Base-by-base conservation (phyloP, 2,888 invertebrate species). In the Mesopsocus fuscifrons region DNA sequence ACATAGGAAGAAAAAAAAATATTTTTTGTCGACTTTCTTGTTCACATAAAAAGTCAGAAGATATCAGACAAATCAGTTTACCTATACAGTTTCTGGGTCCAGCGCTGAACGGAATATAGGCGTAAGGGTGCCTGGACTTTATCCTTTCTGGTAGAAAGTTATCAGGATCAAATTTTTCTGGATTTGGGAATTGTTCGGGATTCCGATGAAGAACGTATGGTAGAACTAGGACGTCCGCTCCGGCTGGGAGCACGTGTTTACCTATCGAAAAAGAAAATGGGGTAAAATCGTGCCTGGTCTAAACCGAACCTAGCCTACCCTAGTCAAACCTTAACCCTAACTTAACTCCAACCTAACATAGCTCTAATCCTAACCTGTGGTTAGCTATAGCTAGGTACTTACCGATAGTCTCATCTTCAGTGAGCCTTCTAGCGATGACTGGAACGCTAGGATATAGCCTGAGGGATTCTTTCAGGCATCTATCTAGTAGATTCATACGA, bases 81-180 rank as follows among this genome's bases (percentile, higher is more conserved):
- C 67, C 68, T 45, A 73, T 68, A 49, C 73, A 74, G 51, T 74
- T 75, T 33, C 74, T 65, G 0, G 71, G 69, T 0, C 75, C 75
- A 3, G 74, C 75, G 50, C 74, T 74, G 45, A 75, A 75, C 1
- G 72, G 67, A 3, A 75, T 46, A 26, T 48, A 52, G 21, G 49
- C 46, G 34, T 48, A 52, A 3, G 52, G 49, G 44, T 52, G 52
- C 9, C 52, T 45, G 6, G 42, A 17, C 11, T 42, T 48, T 3
- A 45, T 34, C n/a, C 33, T 45, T 41, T 51, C 52, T 3, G 50
- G 49, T 13, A 49, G 42, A 43, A 52, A 52, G 43, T 52, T 50
- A 23, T 52, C 52, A 2, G 64, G 64, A 44, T 62, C 55, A 50
- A 61, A 64, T 16, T 44, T 53, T 35, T 62, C 59, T 2, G 64